Evolutionary conservation across 1,140 invertebrate species (phyloP).

Genomic region (Bombus huntii): DNA sequence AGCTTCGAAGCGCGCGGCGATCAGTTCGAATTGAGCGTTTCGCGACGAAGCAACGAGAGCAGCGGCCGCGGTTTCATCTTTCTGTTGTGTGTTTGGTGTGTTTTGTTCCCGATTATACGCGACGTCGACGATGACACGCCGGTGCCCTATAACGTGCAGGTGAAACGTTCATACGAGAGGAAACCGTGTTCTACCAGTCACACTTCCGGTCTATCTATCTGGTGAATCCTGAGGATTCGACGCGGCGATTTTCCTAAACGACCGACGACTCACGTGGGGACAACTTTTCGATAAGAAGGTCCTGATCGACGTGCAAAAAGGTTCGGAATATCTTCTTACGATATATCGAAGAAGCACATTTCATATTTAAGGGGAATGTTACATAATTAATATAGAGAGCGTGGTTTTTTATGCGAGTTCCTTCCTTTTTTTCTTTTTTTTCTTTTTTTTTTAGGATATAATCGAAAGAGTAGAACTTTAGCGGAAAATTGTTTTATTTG

Average conservation of each 20-base stretch:
- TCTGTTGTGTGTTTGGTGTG: constrained; percentile 10
- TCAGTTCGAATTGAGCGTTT: constrained; percentile 62
- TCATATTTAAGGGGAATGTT: too few relatives aligned
- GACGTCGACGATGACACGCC: constrained; percentile 57
- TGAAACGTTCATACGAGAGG: constrained; percentile 30
- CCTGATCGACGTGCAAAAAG: not conserved
- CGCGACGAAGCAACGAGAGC: constrained; percentile 43
- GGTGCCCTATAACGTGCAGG: constrained; percentile 48
- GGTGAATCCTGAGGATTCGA: not conserved
- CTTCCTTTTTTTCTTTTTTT: too few relatives aligned
- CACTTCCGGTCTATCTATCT: not conserved
- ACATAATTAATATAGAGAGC: too few relatives aligned
- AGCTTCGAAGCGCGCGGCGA: constrained; percentile 48
- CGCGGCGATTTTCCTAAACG: not conserved
- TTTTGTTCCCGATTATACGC: constrained; percentile 21
- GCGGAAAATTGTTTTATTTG: too few relatives aligned
- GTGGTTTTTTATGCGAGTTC: too few relatives aligned
- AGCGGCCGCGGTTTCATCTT: not conserved
- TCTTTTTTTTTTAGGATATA: too few relatives aligned
- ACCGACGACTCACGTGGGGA: not conserved
- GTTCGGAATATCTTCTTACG: not conserved
- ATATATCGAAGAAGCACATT: not conserved
- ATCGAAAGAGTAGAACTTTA: too few relatives aligned
- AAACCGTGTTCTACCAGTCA: not conserved
- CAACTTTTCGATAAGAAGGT: too few relatives aligned